Base-by-base conservation (phyloP, 2,113 vertebrate species). In the Poeciliopsis retropinna region DNA sequence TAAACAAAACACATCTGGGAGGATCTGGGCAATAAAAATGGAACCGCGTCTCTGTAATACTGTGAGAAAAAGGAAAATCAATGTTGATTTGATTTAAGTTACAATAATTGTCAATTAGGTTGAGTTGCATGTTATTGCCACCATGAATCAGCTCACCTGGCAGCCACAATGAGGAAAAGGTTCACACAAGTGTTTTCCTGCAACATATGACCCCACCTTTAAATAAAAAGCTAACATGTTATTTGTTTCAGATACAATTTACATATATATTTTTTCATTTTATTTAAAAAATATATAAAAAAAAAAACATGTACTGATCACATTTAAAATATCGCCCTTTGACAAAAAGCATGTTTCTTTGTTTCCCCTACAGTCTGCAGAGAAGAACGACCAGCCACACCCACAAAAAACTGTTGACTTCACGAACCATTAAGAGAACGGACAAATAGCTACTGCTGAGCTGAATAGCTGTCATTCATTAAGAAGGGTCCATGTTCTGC, bases 61-160 rank as follows among this genome's bases (percentile, higher is more conserved):
- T 10, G 75, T 86, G 17, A 86, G 77, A 60, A 54, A 83, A 85
- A 88, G 70, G 31, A 81, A 91, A 73, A 83, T 84, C 68, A 51
- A 80, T 75, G 69, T 9, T 70, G 70, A 91, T 86, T 79, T 3
- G 15, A 91, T 91, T 85, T 72, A 30, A 57, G 51, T 32, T 28
- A 78, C 86, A 84, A 81, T 87, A 87, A 81, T 75, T 72, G 83
- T 86, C 82, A 76, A 75, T 89, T 88, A 72, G 2, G 28, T 17
- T 81, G 79, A 80, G n/a, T 54, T 70, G 71, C 0, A 63, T 60
- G 79, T 67, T 81, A 91, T 90, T 89, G 85, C 87, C 68, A 70
- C 73, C 83, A 69, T 90, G 76, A 64, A 75, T 90, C 83, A 91
- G 76, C 73, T 73, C 29, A 78, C 70, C 71, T 81, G 76, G 63